A percentile compares a stretch with the other conserved stretches of the same genome.
Evolutionary conservation across 2,113 vertebrate genomes (phyloP).

Genomic region (Sebastes schlegelii): DNA sequence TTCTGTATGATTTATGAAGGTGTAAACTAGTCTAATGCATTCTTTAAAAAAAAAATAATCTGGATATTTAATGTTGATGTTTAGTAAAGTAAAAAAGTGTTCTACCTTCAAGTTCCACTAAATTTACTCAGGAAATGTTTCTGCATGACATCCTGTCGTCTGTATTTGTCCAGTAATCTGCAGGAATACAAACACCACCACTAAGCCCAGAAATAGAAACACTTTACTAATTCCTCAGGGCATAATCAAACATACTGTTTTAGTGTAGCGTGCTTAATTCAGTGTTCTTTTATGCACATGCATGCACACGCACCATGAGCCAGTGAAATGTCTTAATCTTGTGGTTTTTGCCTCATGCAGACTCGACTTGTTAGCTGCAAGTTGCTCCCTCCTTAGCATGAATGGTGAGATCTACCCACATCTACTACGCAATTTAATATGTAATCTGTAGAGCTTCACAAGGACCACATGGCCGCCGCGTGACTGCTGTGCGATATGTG

Average conservation of each 20-base stretch:
- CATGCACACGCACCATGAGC: background rate
- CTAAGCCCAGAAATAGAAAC: background rate
- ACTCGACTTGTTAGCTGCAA: slow-evolving; percentile 42
- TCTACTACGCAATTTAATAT: slow-evolving; percentile 57
- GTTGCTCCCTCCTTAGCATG: slow-evolving; percentile 22
- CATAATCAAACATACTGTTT: slow-evolving; percentile 5
- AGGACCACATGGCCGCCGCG: slow-evolving; percentile 43
- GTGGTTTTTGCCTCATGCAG: slow-evolving; percentile 40
- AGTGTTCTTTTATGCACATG: background rate
- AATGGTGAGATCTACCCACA: slow-evolving; percentile 32
- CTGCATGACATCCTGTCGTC: background rate
- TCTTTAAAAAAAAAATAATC: background rate
- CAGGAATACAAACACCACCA: background rate
- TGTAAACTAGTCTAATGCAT: background rate
- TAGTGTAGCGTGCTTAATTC: background rate
- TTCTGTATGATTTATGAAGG: background rate
- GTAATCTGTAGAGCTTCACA: slow-evolving; percentile 48
- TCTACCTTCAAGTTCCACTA: background rate
- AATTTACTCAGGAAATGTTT: background rate
- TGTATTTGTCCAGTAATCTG: background rate
- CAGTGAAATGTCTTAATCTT: slow-evolving; percentile 33
- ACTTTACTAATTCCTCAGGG: background rate
- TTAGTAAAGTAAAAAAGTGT: background rate
- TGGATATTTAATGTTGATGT: background rate
- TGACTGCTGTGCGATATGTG: slow-evolving; percentile 32